Evolutionary conservation across 2,113 vertebrate genomes (phyloP).

Genomic region (Hiodon alosoides): DNA sequence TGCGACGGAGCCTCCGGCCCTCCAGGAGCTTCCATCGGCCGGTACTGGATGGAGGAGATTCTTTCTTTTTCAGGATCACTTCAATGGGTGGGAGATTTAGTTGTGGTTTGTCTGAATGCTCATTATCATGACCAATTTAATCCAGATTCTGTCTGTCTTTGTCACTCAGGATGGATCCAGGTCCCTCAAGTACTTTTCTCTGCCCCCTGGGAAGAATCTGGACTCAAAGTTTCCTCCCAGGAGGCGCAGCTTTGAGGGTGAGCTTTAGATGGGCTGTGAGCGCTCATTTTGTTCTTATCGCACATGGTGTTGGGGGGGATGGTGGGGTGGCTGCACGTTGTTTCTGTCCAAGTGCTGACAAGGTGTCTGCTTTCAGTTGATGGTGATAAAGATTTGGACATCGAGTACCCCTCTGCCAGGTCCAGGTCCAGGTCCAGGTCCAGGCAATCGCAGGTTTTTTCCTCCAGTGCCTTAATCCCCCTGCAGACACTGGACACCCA

Average conservation of each 20-base stretch:
- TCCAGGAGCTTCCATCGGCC: slow-evolving; percentile 66
- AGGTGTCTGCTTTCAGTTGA: slow-evolving; percentile 29
- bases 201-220: slow-evolving; percentile 56
- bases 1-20: slow-evolving; percentile 74
- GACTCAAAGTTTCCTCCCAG: slow-evolving; percentile 40
- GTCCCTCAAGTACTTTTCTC: slow-evolving; percentile 61
- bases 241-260: slow-evolving; percentile 41
- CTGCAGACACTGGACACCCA: slow-evolving; percentile 47
- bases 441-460: slow-evolving; percentile 27
- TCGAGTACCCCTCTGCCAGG: slow-evolving; percentile 36
- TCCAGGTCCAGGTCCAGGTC: slow-evolving; percentile 30
- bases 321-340: background rate
- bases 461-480: slow-evolving; percentile 49
- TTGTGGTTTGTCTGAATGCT: no score
- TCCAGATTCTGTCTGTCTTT: slow-evolving; percentile 7
- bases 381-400: slow-evolving; percentile 44
- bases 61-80: background rate
- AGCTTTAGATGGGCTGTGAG: background rate
- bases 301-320: background rate
- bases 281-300: background rate
- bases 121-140: no score
- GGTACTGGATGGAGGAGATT: slow-evolving; percentile 45
- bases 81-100: no score
- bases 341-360: background rate
- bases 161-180: slow-evolving; percentile 37